phyloP scores from a whole-genome alignment of 1,140 invertebrate genomes.

The Idris sp. region DNA sequence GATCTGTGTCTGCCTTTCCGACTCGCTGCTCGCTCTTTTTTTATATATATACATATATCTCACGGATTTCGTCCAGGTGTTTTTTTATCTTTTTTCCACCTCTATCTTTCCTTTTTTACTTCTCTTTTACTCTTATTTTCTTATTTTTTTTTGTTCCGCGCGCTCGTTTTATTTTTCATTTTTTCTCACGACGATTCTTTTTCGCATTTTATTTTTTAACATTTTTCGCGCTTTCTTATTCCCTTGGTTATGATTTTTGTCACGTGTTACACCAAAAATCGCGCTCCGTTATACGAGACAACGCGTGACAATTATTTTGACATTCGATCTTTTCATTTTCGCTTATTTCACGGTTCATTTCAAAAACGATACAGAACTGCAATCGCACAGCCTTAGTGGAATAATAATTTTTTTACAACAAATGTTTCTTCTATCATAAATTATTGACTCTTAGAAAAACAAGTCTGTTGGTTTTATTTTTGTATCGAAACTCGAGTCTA shows the following conservation, averaged over 20 bases:
- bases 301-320: slow-evolving; percentile 49
- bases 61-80: slow-evolving; percentile 27
- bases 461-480: no score
- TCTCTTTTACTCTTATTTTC: no score
- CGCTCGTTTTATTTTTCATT: slow-evolving; percentile 15
- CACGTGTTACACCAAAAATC: slow-evolving; percentile 32
- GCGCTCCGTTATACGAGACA: slow-evolving; percentile 11
- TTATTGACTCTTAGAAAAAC: no score
- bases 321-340: no score
- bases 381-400: no score
- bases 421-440: no score
- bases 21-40: slow-evolving; percentile 31
- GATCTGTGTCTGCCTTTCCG: slow-evolving; percentile 44
- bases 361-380: no score
- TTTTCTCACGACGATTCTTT: slow-evolving; percentile 4
- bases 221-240: slow-evolving; percentile 23
- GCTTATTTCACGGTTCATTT: no score
- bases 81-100: not conserved
- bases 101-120: slow-evolving; percentile 7
- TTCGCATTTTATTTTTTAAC: slow-evolving; percentile 16
- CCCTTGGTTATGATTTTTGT: slow-evolving; percentile 44
- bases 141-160: no score
- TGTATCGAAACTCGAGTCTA: no score
- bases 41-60: no score
- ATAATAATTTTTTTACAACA: no score